Conservation (phyloP, 2,113 vertebrate species). For the Cathartes aura region DNA sequence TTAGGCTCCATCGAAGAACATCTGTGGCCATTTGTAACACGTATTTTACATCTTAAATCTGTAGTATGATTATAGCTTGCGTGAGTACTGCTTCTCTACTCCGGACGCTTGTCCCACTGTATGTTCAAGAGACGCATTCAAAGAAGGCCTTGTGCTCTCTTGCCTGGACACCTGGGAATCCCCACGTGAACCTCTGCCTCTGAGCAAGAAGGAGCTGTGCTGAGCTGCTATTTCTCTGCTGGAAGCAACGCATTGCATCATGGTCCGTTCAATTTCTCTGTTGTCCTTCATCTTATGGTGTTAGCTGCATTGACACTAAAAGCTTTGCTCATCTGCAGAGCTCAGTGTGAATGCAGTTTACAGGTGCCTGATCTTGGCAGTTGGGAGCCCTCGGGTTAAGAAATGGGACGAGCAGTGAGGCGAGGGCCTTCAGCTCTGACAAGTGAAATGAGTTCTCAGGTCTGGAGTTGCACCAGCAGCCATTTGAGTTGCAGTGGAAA, state of each 20-base stretch:
- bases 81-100: neutral
- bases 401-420: neutral
- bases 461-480: neutral
- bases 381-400: neutral
- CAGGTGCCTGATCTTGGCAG: neutral
- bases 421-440: rapidly evolving
- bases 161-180: neutral
- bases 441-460: too few relatives aligned
- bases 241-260: neutral
- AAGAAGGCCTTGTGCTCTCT: neutral
- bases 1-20: neutral
- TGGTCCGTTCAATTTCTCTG: rapidly evolving
- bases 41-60: neutral
- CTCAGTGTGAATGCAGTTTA: rapidly evolving
- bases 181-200: neutral
- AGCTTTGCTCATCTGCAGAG: neutral
- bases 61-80: neutral
- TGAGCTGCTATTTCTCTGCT: neutral
- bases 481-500: neutral
- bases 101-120: rapidly evolving
- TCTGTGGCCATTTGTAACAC: neutral
- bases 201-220: neutral
- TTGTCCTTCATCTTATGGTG: rapidly evolving
- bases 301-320: neutral
- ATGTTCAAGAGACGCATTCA: neutral